A percentile compares a stretch with the other conserved stretches of the same genome.
phyloP scores from a whole-genome alignment of 37 sponge, comb jelly and placozoan species.

The Lycopodina hypogea region DNA sequence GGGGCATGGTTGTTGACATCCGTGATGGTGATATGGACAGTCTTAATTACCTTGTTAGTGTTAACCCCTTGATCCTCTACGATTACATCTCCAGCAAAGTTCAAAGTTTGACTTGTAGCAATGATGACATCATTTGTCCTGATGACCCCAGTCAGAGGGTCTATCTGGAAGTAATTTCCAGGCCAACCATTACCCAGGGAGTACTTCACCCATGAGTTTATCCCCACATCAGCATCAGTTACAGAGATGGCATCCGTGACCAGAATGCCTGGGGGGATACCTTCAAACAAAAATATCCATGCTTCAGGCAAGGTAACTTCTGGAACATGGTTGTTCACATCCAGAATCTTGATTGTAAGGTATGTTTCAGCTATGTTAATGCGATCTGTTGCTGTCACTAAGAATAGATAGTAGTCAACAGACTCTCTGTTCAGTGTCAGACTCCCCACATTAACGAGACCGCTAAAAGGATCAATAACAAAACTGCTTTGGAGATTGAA shows the following conservation, averaged over 20 bases:
- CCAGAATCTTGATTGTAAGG: conserved; percentile 47
- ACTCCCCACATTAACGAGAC: conserved; percentile 3
- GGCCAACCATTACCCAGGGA: conserved; percentile 17
- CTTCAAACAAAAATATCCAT: conserved; percentile 2
- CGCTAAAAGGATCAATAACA: conserved; percentile 43
- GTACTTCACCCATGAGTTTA: conserved; percentile 37
- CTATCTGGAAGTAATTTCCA: conserved; percentile 17
- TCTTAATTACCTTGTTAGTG: background rate
- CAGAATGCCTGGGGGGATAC: background rate
- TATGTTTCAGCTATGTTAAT: conserved; percentile 8
- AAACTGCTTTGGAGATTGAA: conserved; percentile 22
- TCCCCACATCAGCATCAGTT: conserved; percentile 39
- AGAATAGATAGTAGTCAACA: conserved; percentile 38
- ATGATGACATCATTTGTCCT: background rate
- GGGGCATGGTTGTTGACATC: conserved; percentile 60
- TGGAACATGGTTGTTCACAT: conserved; percentile 76
- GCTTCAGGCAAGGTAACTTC: conserved; percentile 2
- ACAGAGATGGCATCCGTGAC: conserved; percentile 16
- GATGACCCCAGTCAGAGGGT: conserved; percentile 46
- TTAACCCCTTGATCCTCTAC: conserved; percentile 43
- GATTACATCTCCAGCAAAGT: conserved; percentile 10
- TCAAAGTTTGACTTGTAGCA: background rate
- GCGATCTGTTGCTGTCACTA: conserved; percentile 29
- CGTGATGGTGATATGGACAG: conserved; percentile 8
- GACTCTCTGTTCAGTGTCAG: conserved; percentile 52